Evolutionary conservation across 2,888 invertebrate genomes (phyloP).

Genomic region (Apodemia zela): DNA sequence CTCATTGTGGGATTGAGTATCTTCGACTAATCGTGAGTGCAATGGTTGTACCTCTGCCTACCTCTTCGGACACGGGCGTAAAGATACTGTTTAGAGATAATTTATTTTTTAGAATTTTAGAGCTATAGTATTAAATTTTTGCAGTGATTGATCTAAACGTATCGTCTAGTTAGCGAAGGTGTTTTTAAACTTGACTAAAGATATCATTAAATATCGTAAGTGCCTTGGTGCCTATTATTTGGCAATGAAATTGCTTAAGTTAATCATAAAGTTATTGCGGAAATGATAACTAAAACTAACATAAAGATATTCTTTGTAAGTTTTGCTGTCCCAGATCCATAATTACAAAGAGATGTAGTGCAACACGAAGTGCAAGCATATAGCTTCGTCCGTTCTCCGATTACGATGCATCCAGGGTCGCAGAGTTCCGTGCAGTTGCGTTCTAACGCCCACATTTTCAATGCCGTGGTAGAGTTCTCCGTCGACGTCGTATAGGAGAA

Average conservation of each 20-base stretch:
- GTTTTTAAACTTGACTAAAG: too few relatives aligned
- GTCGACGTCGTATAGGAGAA: slow-evolving; percentile 91
- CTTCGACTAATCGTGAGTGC: too few relatives aligned
- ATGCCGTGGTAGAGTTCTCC: slow-evolving; percentile 86
- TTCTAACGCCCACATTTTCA: slow-evolving; percentile 90
- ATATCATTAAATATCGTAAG: too few relatives aligned
- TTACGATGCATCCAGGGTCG: slow-evolving; percentile 93
- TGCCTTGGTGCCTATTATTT: too few relatives aligned
- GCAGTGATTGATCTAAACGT: too few relatives aligned
- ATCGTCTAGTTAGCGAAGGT: too few relatives aligned
- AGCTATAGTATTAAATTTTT: too few relatives aligned
- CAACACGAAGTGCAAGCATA: slow-evolving; percentile 94
- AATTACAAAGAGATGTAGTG: slow-evolving; percentile 88
- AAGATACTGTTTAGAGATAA: too few relatives aligned
- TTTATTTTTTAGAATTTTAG: too few relatives aligned
- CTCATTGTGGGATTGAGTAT: too few relatives aligned
- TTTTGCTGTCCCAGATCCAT: slow-evolving; percentile 78
- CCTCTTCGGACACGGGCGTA: too few relatives aligned
- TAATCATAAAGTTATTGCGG: slow-evolving; percentile 18
- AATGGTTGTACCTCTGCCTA: too few relatives aligned
- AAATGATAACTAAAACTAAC: slow-evolving; percentile 20
- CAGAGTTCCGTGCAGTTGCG: slow-evolving; percentile 91
- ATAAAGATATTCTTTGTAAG: slow-evolving; percentile 20
- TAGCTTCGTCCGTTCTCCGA: slow-evolving; percentile 92
- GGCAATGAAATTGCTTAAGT: background rate